Conservation (phyloP, 2,797 vertebrate genomes). For the Margarornis squamiger region DNA sequence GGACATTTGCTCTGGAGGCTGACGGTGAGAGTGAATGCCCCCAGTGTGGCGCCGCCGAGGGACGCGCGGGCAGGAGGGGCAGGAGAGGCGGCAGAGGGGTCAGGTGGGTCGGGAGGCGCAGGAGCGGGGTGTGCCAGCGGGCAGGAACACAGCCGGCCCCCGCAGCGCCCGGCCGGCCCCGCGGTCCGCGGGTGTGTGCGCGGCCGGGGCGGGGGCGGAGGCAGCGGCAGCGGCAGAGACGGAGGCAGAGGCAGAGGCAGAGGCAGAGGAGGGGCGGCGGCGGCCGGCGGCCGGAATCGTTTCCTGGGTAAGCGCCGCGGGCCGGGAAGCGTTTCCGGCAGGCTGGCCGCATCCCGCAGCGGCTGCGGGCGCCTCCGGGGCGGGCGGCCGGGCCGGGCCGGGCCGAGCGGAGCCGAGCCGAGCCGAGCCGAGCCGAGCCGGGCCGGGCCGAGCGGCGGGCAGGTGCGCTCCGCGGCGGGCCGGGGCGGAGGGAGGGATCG, state of each 20-base stretch:
- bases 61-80: no score
- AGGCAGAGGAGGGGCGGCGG: constrained; percentile 5
- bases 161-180: no score
- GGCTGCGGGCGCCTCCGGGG: constrained; percentile 8
- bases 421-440: background rate
- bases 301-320: constrained; percentile 58
- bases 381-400: background rate
- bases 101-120: no score
- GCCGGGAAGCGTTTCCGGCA: constrained; percentile 67
- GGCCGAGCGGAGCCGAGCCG: background rate
- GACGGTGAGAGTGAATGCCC: no score
- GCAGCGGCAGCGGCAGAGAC: no score
- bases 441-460: background rate
- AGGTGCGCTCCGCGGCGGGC: background rate
- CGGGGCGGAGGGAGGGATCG: background rate
- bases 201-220: background rate
- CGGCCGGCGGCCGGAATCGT: constrained; percentile 42
- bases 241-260: background rate
- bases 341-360: constrained; percentile 62
- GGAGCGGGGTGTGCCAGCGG: no score
- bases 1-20: no score
- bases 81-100: no score
- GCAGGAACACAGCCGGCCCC: no score
- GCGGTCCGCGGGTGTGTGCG: background rate
- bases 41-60: no score